phyloP scores from a whole-genome alignment of 2,113 vertebrate genomes.

The Noturus placidus region DNA sequence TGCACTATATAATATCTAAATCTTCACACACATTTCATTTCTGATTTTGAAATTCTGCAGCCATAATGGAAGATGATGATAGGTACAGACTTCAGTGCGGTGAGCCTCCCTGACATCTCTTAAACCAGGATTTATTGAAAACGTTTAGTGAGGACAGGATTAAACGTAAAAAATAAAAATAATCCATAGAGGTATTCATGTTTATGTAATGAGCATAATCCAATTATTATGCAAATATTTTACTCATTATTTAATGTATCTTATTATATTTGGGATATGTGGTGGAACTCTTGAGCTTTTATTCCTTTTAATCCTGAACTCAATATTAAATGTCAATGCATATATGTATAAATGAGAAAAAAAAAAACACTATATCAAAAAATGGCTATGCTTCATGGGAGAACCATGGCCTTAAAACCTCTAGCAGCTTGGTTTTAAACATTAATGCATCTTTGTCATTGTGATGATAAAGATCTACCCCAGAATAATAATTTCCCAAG shows the following conservation, averaged over 20 bases:
- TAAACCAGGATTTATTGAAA: neutral
- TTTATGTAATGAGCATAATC: neutral
- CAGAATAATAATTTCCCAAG: neutral
- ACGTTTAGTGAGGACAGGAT: neutral
- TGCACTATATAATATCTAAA: slow-evolving; percentile 52
- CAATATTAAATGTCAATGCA: neutral
- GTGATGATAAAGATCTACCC: neutral
- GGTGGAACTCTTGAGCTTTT: neutral
- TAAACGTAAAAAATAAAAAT: neutral
- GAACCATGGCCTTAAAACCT: neutral
- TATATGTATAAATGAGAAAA: neutral
- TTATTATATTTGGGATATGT: neutral
- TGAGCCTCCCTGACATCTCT: neutral
- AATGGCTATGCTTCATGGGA: neutral
- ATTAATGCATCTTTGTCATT: neutral
- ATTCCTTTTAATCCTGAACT: neutral
- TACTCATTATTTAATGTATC: neutral
- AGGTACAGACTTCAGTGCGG: neutral
- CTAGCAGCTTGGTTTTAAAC: neutral
- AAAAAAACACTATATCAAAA: neutral
- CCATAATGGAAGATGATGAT: neutral
- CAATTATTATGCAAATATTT: neutral
- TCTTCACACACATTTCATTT: slow-evolving; percentile 42
- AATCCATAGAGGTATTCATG: neutral
- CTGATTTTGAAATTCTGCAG: neutral